Base-by-base conservation (phyloP, 2,113 vertebrate species). In the Dissostichus mawsoni region DNA sequence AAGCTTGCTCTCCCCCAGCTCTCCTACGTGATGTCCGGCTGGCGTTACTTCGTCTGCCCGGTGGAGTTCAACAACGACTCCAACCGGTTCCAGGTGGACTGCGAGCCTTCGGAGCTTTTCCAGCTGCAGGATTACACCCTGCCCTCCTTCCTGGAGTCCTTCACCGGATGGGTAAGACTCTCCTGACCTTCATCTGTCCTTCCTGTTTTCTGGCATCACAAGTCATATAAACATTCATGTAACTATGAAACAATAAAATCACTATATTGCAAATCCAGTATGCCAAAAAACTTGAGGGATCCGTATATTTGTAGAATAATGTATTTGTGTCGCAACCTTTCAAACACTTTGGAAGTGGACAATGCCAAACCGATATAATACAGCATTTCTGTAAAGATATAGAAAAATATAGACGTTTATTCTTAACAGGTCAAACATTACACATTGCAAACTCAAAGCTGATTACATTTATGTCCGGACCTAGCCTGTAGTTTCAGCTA, bases 31-130 rank as follows among this genome's bases (percentile, higher is more conserved):
- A 98, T 99, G 98, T 94, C 98, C 0, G 97, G 97, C n/a, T 98
- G 95, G 84, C 94, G 96, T 56, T 99, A 96, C 94, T 99, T 99
- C n/a, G 97, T 97, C 16, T 99, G 98, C 82, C 98, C 98, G 0
- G 98, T 99, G 91, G 98, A 99, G 90, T 99, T 97, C 94, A 99
- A 98, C 95, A 99, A 96, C 0, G 98, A 99, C 90, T 96, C 96
- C 92, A 99, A 99, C 95, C 96, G 97, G 74, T 99, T 99, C 94
- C 96, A 96, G 0, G 97, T 99, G 94, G 97, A 99, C 92, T 99
- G 98, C 14, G 94, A 98, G 64, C 98, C 98, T 0, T 95, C 97
- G 0, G 97, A 99, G 63, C 96, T 99, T 4, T 99, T 98, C 92
- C 97, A 98, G 91, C 95, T 99, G 0, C 98, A 99, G 78, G 95